Evolutionary conservation across 2,797 vertebrate genomes (phyloP).

Genomic region (Cryptoblepharus egeriae): DNA sequence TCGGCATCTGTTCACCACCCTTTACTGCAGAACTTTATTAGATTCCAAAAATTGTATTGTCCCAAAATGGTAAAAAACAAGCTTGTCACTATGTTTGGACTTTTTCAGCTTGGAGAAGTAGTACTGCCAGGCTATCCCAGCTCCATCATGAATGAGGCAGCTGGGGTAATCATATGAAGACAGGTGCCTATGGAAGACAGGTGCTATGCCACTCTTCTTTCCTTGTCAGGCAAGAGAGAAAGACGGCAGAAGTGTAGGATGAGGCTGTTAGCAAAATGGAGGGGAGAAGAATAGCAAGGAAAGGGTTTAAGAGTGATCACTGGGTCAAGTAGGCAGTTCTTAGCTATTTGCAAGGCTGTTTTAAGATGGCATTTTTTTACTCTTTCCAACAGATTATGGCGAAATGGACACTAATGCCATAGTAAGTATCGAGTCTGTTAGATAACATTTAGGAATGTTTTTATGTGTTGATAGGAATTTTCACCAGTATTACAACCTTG

Average conservation of each 20-base stretch:
- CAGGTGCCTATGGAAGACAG: not conserved
- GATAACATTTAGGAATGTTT: not conserved
- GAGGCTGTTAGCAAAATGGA: not conserved
- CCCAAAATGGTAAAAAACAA: not conserved
- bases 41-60: not conserved
- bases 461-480: not conserved
- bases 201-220: not conserved
- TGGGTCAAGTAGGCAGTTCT: not conserved
- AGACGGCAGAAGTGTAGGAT: not conserved
- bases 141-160: not conserved
- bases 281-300: not conserved
- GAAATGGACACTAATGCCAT: not conserved
- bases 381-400: not conserved
- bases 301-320: not conserved
- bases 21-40: not conserved
- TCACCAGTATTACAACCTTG: not conserved
- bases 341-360: not conserved
- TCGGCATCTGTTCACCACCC: not conserved
- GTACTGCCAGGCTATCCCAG: not conserved
- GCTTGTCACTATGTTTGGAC: not conserved
- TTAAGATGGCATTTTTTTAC: not conserved
- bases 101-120: not conserved
- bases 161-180: not conserved
- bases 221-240: not conserved
- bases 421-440: not conserved